phyloP scores from a whole-genome alignment of 2,888 invertebrate species.

The Pheosia tremula region DNA sequence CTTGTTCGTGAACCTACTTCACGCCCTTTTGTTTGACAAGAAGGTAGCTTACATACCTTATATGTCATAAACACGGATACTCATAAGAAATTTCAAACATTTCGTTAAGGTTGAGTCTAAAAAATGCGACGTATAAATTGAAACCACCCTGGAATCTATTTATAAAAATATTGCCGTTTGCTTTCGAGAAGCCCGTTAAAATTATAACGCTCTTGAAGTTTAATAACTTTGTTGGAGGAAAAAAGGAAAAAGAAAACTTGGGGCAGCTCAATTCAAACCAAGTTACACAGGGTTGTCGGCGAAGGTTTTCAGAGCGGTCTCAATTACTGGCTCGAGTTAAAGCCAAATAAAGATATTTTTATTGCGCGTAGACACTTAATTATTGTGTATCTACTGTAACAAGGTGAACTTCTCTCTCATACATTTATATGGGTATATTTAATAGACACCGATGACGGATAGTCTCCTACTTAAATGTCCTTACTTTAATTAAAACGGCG shows the following conservation, averaged over 20 bases:
- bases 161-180: neutral
- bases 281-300: slow-evolving; percentile 60
- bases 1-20: too few species aligned
- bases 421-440: too few species aligned
- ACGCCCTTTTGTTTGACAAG: too few species aligned
- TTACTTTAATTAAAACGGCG: too few species aligned
- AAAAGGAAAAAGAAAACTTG: slow-evolving; percentile 54
- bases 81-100: too few species aligned
- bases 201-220: slow-evolving; percentile 48
- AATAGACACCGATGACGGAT: too few species aligned
- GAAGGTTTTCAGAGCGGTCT: slow-evolving; percentile 66
- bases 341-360: slow-evolving; percentile 58
- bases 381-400: too few species aligned
- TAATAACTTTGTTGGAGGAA: slow-evolving; percentile 61
- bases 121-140: neutral
- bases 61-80: too few species aligned
- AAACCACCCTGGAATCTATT: neutral
- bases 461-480: too few species aligned
- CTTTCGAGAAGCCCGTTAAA: neutral
- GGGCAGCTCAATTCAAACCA: slow-evolving; percentile 62
- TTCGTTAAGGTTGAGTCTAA: too few species aligned
- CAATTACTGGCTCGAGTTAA: slow-evolving; percentile 54
- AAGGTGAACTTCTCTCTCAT: too few species aligned
- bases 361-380: slow-evolving; percentile 29
- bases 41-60: too few species aligned